Percentiles rank a stretch among this genome's conserved stretches.
Evolutionary conservation across 2,888 invertebrate genomes (phyloP).

Genomic region (Xanthorhoe designata): DNA sequence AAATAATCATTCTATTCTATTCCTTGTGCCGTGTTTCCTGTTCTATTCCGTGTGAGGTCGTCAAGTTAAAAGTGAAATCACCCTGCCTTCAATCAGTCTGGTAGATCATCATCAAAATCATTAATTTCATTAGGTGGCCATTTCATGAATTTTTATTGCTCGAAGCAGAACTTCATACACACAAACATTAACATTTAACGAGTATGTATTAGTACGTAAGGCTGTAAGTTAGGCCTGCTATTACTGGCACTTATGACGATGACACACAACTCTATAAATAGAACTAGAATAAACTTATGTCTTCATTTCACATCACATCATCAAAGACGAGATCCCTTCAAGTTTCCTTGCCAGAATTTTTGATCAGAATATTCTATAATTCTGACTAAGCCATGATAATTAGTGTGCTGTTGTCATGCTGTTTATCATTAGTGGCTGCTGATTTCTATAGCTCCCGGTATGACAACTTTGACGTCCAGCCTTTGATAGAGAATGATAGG

Average conservation of each 20-base stretch:
- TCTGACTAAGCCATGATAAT: constrained; percentile 14
- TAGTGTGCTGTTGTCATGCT: constrained; percentile 41
- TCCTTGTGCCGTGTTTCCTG: too few relatives aligned
- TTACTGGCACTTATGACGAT: constrained; percentile 56
- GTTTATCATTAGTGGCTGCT: constrained; percentile 51
- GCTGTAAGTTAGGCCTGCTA: constrained; percentile 42
- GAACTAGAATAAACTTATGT: constrained; percentile 7
- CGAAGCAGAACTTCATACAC: neutral
- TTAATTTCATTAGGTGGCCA: too few relatives aligned
- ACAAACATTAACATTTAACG: neutral
- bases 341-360: neutral
- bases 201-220: neutral
- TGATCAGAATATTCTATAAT: neutral
- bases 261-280: constrained; percentile 49
- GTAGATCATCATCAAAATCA: too few relatives aligned
- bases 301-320: constrained; percentile 22
- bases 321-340: constrained; percentile 11
- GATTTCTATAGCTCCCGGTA: constrained; percentile 88
- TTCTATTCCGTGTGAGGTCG: too few relatives aligned
- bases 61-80: too few relatives aligned
- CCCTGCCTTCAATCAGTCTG: too few relatives aligned
- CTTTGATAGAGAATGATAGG: constrained; percentile 88
- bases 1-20: too few relatives aligned
- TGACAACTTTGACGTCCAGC: constrained; percentile 89
- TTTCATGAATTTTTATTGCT: neutral